Evolutionary conservation across 2,113 vertebrate species (phyloP).

Genomic region (Gavialis gangeticus): DNA sequence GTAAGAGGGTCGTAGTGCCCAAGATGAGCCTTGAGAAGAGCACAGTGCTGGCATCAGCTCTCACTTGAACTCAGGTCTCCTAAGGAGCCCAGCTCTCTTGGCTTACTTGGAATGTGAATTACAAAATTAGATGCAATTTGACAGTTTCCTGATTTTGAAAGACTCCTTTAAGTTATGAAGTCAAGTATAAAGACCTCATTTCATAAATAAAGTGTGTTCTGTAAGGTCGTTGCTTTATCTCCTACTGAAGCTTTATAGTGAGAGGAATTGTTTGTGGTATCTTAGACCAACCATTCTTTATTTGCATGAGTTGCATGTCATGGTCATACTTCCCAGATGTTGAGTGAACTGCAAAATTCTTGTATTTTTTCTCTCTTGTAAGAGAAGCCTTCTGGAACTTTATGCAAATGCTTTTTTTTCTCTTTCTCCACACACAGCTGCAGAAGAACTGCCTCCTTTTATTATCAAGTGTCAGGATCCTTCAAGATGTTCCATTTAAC

Average conservation of each 20-base stretch:
- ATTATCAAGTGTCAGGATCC: slow-evolving; percentile 97
- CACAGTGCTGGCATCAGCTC: not conserved
- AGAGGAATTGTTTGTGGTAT: not conserved
- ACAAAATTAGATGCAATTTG: not conserved
- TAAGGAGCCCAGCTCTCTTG: not conserved
- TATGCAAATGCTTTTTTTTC: not conserved
- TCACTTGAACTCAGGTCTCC: not conserved
- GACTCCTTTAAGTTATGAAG: not conserved
- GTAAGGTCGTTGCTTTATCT: not conserved
- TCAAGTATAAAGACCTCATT: not conserved
- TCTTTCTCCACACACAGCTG: slow-evolving; percentile 81
- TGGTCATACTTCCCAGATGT: not conserved
- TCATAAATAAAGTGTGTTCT: not conserved
- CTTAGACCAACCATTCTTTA: not conserved
- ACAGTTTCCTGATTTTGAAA: not conserved
- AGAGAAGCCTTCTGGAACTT: not conserved
- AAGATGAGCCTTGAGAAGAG: not conserved
- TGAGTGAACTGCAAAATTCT: not conserved
- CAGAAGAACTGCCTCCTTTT: slow-evolving; percentile 99
- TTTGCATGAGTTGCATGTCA: no score
- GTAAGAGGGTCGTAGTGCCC: not conserved
- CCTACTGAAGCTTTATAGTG: not conserved
- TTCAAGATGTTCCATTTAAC: slow-evolving; percentile 99
- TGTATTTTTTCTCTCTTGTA: not conserved
- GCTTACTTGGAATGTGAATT: not conserved